Conservation (phyloP, 2,113 vertebrate species). For the Prolemur simus region DNA sequence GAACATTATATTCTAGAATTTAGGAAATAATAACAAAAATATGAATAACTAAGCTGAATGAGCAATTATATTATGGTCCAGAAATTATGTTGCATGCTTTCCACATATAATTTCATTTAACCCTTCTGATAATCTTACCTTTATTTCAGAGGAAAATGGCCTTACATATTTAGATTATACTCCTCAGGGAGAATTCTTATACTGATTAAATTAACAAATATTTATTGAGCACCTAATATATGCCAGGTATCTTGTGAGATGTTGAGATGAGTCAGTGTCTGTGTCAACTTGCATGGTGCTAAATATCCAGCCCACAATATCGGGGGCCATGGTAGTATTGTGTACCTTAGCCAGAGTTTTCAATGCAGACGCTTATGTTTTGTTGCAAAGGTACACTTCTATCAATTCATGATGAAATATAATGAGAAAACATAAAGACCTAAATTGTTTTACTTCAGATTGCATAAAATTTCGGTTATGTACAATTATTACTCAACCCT, state of each 20-base stretch:
- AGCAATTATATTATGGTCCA: neutral
- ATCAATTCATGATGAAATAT: neutral
- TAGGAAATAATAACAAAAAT: neutral
- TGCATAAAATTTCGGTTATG: neutral
- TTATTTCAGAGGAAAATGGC: constrained; percentile 1
- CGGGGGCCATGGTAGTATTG: too few relatives aligned
- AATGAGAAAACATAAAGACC: neutral
- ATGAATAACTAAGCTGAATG: neutral
- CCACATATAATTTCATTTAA: neutral
- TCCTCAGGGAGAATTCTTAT: neutral
- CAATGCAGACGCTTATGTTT: neutral
- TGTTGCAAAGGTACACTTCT: neutral
- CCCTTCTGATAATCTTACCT: neutral
- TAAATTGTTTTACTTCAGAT: neutral
- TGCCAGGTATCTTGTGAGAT: neutral
- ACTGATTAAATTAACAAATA: neutral
- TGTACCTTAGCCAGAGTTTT: neutral
- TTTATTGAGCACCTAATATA: neutral
- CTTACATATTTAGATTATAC: neutral
- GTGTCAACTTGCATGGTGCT: neutral
- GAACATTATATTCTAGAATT: neutral
- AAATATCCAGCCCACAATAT: neutral
- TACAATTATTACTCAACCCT: neutral
- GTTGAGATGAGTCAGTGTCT: neutral
- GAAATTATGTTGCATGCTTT: neutral